These are phyloP conservation scores for Lordiphosa andalusiaca DNA, from an alignment of 2,888 invertebrate species.

Conservation along the genomic window DNA sequence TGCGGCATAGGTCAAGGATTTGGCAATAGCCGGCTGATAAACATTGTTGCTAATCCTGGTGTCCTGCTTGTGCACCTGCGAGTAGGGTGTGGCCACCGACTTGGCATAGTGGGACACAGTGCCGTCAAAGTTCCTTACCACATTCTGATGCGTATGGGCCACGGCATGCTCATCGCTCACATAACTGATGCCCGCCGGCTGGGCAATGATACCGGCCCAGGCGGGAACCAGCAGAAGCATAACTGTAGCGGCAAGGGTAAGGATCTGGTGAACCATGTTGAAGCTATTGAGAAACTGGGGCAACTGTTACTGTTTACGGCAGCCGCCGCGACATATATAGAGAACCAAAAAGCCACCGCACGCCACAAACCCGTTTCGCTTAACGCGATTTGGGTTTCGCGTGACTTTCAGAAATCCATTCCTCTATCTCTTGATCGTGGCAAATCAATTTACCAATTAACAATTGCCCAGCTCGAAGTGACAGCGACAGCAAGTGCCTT, in stretches of 20 bases:
- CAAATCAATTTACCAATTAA: slow-evolving; percentile 63
- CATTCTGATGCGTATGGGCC: slow-evolving; percentile 82
- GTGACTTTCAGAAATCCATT: slow-evolving; percentile 72
- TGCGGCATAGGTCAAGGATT: slow-evolving; percentile 75
- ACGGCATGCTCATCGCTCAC: slow-evolving; percentile 61
- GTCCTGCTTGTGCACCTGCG: slow-evolving; percentile 83
- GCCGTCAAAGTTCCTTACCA: slow-evolving; percentile 81
- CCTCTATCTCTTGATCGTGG: slow-evolving; percentile 59
- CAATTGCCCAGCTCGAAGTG: slow-evolving; percentile 41
- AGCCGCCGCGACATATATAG: slow-evolving; percentile 45
- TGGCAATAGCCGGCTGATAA: slow-evolving; percentile 80
- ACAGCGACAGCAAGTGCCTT: slow-evolving; percentile 38
- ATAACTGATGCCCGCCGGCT: slow-evolving; percentile 52
- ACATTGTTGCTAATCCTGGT: slow-evolving; percentile 83
- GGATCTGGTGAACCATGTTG: slow-evolving; percentile 80
- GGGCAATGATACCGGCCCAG: slow-evolving; percentile 82
- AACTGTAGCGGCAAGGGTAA: slow-evolving; percentile 83
- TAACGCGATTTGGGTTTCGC: slow-evolving; percentile 49
- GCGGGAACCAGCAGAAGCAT: slow-evolving; percentile 81
- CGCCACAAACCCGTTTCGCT: slow-evolving; percentile 30
- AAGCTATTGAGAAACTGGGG: slow-evolving; percentile 31
- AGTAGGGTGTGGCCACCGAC: slow-evolving; percentile 83
- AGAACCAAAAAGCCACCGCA: slow-evolving; percentile 24
- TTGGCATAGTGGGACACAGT: slow-evolving; percentile 83
- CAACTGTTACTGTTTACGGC: slow-evolving; percentile 57